A percentile compares a stretch with the other conserved stretches of the same genome.
Conservation (phyloP, 2,888 invertebrate genomes). For the Apoda limacodes region DNA sequence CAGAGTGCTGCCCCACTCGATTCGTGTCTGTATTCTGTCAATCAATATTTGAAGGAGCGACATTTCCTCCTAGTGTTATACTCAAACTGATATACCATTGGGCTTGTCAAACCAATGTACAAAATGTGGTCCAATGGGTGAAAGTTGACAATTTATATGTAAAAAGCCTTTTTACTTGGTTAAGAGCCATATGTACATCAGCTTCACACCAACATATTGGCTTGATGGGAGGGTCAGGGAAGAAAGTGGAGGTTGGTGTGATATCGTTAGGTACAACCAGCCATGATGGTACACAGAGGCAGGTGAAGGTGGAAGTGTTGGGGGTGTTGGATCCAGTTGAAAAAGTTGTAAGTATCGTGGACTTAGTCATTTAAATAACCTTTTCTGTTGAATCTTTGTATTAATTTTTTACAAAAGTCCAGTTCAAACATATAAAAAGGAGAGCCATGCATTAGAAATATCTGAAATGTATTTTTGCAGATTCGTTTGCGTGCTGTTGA, state of each 20-base stretch:
- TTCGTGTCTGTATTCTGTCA: constrained; percentile 90
- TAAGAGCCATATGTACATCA: constrained; percentile 81
- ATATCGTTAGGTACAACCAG: constrained; percentile 90
- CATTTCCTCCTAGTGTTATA: constrained; percentile 85
- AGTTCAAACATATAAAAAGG: too few relatives aligned
- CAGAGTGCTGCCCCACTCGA: constrained; percentile 86
- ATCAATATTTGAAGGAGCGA: constrained; percentile 87
- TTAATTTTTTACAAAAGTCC: too few relatives aligned
- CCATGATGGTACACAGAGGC: constrained; percentile 79
- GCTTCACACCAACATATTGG: constrained; percentile 83
- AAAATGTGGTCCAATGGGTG: constrained; percentile 91
- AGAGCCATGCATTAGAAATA: too few relatives aligned
- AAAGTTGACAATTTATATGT: constrained; percentile 71
- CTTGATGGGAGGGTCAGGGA: constrained; percentile 78
- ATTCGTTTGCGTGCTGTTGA: constrained; percentile 86
- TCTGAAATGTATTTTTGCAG: constrained; percentile 25
- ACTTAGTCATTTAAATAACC: too few relatives aligned
- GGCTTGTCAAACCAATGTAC: constrained; percentile 91
- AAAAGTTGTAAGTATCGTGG: constrained; percentile 64
- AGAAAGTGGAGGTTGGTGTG: constrained; percentile 84
- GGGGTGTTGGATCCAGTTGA: constrained; percentile 83
- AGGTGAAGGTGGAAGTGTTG: constrained; percentile 89
- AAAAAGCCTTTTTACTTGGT: constrained; percentile 72
- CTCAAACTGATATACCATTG: constrained; percentile 91
- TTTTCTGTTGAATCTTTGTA: too few relatives aligned